phyloP scores from a whole-genome alignment of 2,888 invertebrate genomes.

The Pachycephus smyrnensis region DNA sequence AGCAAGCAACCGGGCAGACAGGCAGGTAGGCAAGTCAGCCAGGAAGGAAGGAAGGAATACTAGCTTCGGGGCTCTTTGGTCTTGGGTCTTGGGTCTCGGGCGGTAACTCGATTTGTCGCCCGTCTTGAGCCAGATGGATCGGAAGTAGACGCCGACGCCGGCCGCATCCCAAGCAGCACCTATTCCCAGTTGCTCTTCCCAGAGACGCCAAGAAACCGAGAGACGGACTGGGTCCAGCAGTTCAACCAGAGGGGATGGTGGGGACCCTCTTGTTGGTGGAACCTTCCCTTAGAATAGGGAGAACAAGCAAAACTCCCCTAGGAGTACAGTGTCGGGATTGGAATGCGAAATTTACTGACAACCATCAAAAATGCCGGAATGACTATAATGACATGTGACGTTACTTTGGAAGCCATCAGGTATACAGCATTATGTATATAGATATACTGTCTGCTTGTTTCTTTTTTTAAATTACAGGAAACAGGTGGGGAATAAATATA shows the following conservation, averaged over 20 bases:
- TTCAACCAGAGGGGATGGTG: neutral
- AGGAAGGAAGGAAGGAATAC: slow-evolving; percentile 30
- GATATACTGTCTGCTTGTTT: neutral
- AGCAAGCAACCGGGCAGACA: slow-evolving; percentile 16
- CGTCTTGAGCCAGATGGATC: slow-evolving; percentile 62
- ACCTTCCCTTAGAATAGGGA: neutral
- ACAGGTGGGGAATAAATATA: neutral
- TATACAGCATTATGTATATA: too few relatives aligned
- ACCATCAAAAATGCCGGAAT: neutral
- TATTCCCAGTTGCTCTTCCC: slow-evolving; percentile 21
- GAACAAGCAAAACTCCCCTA: neutral
- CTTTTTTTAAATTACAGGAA: neutral
- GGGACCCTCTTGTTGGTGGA: neutral
- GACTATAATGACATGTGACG: neutral
- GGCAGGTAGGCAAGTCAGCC: slow-evolving; percentile 16
- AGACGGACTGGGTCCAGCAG: neutral
- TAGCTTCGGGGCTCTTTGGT: slow-evolving; percentile 51
- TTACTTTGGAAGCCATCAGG: neutral
- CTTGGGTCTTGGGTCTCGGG: slow-evolving; percentile 47
- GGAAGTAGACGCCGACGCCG: slow-evolving; percentile 59
- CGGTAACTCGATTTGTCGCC: slow-evolving; percentile 62
- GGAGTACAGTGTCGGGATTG: neutral
- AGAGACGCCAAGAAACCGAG: neutral
- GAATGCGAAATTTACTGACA: neutral
- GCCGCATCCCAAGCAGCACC: slow-evolving; percentile 55